Evolutionary conservation across 2,888 invertebrate species (phyloP).

Genomic region (Malthinus seriepunctatus): DNA sequence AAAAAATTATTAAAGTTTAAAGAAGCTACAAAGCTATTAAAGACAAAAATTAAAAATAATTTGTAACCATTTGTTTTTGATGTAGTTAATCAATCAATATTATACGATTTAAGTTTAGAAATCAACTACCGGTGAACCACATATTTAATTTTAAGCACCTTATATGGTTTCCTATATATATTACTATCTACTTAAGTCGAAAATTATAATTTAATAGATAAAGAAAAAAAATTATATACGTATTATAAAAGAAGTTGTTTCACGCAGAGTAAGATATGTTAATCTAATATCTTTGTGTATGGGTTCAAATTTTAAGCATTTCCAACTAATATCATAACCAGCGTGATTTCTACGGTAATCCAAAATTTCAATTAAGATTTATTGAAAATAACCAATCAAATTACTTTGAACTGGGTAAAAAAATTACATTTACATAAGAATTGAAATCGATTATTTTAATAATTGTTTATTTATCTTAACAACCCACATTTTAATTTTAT

Average conservation of each 20-base stretch:
- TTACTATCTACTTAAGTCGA: constrained; percentile 7
- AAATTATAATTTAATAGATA: constrained; percentile 8
- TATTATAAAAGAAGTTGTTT: constrained; percentile 5
- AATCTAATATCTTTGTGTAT: constrained; percentile 18
- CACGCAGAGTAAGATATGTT: constrained; percentile 23
- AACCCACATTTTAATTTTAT: too few species aligned
- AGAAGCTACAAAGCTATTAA: too few species aligned
- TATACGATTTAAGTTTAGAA: neutral
- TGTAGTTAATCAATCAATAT: constrained; percentile 3
- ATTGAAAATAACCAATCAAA: constrained; percentile 15
- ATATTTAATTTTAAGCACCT: neutral
- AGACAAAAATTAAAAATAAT: neutral
- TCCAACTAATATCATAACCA: constrained; percentile 16
- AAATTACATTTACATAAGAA: neutral
- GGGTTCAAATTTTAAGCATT: constrained; percentile 13
- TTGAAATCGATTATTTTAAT: neutral
- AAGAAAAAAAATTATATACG: constrained; percentile 12
- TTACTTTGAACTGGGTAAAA: too few species aligned
- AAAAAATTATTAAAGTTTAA: too few species aligned
- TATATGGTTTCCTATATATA: constrained; percentile 4
- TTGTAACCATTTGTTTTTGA: neutral
- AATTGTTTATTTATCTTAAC: too few species aligned
- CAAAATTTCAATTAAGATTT: constrained; percentile 24
- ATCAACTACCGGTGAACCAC: constrained; percentile 1
- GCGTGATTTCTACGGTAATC: constrained; percentile 24